Conservation (phyloP, 2,113 vertebrate species). For the Xiphorhynchus elegans region DNA sequence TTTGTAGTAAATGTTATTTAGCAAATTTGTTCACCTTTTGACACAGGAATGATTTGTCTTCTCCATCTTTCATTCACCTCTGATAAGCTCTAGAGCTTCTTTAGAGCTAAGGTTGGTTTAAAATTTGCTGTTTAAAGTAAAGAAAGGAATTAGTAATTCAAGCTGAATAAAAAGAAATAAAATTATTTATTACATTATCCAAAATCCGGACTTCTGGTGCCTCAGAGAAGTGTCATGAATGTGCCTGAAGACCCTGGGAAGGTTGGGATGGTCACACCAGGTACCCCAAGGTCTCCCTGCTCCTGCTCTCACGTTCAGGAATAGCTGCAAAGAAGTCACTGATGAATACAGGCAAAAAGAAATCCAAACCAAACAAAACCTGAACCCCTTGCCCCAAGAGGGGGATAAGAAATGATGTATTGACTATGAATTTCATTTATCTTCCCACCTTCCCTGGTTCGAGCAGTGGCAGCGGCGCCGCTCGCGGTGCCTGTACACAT, state of each 20-base stretch:
- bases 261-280: not conserved
- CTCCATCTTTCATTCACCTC: not conserved
- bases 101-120: not conserved
- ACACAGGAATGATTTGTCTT: not conserved
- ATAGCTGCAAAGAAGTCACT: not conserved
- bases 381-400: slow-evolving; percentile 44
- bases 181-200: rapidly evolving
- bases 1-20: not conserved
- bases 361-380: slow-evolving; percentile 19
- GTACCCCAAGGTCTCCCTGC: rapidly evolving
- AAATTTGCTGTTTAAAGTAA: not conserved
- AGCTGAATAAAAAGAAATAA: rapidly evolving
- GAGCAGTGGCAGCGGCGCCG: slow-evolving; percentile 35
- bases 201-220: not conserved
- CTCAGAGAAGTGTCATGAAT: rapidly evolving
- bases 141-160: not conserved
- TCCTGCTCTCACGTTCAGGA: not conserved
- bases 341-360: not conserved
- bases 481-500: slow-evolving; percentile 30
- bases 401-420: slow-evolving; percentile 27
- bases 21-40: not conserved
- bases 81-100: rapidly evolving
- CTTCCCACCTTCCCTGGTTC: slow-evolving; percentile 21
- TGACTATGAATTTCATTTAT: slow-evolving; percentile 69
- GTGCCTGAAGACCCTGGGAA: not conserved